Evolutionary conservation across 2,888 invertebrate genomes (phyloP).

Genomic region (Philonicus albiceps): DNA sequence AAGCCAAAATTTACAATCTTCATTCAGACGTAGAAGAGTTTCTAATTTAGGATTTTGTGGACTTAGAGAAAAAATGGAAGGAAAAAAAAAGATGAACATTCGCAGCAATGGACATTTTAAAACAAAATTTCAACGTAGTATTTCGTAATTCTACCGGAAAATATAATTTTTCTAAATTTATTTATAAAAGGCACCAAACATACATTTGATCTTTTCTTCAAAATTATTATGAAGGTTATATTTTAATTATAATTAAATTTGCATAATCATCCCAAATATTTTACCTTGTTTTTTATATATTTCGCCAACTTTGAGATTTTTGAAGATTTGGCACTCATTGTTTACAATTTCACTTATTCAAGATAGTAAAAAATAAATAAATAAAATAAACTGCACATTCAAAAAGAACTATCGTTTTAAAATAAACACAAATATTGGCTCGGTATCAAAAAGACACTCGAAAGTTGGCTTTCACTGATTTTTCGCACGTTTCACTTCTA

Average conservation of each 20-base stretch:
- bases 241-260: not conserved
- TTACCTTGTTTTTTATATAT: constrained; percentile 63
- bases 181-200: not conserved
- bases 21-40: not conserved
- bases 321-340: constrained; percentile 60
- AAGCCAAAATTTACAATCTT: not conserved
- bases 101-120: not conserved
- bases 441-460: not conserved
- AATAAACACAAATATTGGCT: not conserved
- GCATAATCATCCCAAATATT: not conserved
- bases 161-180: not conserved
- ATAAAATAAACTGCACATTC: not conserved
- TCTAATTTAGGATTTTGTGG: not conserved
- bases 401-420: not conserved
- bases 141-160: not conserved
- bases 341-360: constrained; percentile 39
- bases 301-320: constrained; percentile 61
- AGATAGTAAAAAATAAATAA: not conserved
- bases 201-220: not conserved
- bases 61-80: not conserved
- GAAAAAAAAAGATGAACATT: not conserved
- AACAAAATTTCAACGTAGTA: not conserved
- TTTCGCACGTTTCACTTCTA: not conserved
- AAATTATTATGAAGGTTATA: not conserved
- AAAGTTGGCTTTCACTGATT: not conserved